These are phyloP conservation scores for Hylomyscus alleni DNA, from an alignment of 2,797 vertebrate species.

Conservation along the genomic window DNA sequence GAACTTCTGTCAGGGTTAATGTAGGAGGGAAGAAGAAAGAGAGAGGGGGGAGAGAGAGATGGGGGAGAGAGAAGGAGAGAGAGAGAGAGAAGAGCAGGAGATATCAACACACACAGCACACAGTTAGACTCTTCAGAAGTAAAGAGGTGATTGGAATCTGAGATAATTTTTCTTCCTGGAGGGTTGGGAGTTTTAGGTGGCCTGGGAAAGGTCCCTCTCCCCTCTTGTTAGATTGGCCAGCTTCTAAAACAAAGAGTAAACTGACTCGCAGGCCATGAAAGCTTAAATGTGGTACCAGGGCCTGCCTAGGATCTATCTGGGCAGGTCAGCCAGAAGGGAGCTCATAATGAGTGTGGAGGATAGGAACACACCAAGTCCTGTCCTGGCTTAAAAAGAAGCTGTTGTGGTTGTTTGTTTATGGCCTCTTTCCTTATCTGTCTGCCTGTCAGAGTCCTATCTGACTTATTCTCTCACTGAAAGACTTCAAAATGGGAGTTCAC, in stretches of 20 bases:
- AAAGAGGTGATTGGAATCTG: not conserved
- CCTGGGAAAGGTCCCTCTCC: not conserved
- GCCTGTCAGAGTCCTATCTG: not conserved
- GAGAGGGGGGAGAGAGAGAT: no score
- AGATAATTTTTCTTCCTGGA: not conserved
- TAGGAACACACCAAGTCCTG: not conserved
- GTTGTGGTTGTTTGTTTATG: not conserved
- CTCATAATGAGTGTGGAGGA: not conserved
- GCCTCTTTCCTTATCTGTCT: not conserved
- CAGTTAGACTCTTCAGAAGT: not conserved
- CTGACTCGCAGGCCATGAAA: not conserved
- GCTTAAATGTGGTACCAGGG: not conserved
- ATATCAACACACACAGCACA: not conserved
- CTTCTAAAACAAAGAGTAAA: not conserved
- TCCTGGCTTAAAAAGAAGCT: not conserved
- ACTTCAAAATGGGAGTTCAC: slow-evolving; percentile 24
- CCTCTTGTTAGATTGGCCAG: not conserved
- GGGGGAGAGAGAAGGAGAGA: no score
- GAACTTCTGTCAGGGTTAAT: not conserved
- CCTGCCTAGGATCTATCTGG: not conserved
- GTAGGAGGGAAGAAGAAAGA: no score
- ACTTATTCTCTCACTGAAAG: not conserved
- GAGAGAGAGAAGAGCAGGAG: no score
- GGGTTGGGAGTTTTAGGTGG: not conserved
- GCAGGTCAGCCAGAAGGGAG: not conserved